Percentiles rank a stretch among this genome's conserved stretches.
These are phyloP conservation scores for Ptycholaimellus sp. DNA, from an alignment of 2,888 invertebrate species.

Conservation along the genomic window DNA sequence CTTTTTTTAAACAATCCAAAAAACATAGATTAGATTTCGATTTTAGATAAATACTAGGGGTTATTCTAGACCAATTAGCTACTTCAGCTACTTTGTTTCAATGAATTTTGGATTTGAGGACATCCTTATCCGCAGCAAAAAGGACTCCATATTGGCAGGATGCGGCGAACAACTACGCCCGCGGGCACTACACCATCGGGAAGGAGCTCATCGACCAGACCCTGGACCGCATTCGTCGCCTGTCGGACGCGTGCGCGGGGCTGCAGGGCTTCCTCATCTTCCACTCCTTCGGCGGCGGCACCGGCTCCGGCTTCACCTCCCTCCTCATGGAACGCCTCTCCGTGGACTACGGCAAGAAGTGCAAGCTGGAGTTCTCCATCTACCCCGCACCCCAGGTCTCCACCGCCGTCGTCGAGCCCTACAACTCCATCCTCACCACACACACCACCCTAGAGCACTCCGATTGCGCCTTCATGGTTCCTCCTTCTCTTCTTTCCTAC, in stretches of 20 bases:
- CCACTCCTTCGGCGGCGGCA: constrained; percentile 67
- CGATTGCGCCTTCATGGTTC: constrained; percentile 68
- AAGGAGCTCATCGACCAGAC: constrained; percentile 48
- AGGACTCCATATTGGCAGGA: too few relatives aligned
- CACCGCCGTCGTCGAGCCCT: constrained; percentile 65
- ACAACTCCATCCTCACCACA: constrained; percentile 80
- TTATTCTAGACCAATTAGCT: too few relatives aligned
- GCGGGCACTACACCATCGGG: constrained; percentile 46
- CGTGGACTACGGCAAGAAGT: constrained; percentile 60
- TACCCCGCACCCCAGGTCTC: constrained; percentile 54
- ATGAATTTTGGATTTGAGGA: too few relatives aligned
- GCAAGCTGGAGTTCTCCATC: constrained; percentile 61
- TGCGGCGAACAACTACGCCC: constrained; percentile 26
- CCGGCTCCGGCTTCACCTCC: constrained; percentile 65
- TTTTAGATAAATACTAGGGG: too few relatives aligned
- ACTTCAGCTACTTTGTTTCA: too few relatives aligned
- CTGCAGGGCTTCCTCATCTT: constrained; percentile 56
- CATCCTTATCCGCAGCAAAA: too few relatives aligned
- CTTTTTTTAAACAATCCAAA: too few relatives aligned
- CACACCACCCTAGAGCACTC: constrained; percentile 78
- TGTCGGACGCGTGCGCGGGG: constrained; percentile 53
- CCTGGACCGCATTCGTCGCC: too few relatives aligned
- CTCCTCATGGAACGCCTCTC: constrained; percentile 59
- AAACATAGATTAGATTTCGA: too few relatives aligned
- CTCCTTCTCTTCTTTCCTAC: too few relatives aligned